Evolutionary conservation across 2,888 invertebrate genomes (phyloP).

Genomic region (Diplolepis rosae): DNA sequence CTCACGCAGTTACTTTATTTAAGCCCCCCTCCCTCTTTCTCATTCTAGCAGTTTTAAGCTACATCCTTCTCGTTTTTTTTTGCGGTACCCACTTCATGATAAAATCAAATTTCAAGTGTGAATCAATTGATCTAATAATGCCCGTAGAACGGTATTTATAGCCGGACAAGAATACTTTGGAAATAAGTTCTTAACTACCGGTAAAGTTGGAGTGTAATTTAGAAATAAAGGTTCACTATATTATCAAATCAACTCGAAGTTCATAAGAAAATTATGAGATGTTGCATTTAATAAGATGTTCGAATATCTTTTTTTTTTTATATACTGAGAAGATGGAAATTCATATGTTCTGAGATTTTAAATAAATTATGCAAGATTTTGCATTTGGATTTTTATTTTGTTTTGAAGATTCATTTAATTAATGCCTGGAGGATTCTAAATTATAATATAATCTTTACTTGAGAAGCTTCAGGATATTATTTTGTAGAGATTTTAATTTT

Average conservation of each 20-base stretch:
- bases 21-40: neutral
- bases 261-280: too few species aligned
- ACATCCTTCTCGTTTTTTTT: neutral
- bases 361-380: too few species aligned
- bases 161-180: neutral
- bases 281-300: too few species aligned
- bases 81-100: slow-evolving; percentile 40
- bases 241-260: neutral
- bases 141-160: neutral
- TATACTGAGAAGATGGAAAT: too few species aligned
- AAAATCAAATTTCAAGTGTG: slow-evolving; percentile 41
- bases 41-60: neutral
- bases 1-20: neutral
- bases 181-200: neutral
- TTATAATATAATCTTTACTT: too few species aligned
- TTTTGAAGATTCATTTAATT: too few species aligned
- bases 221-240: neutral
- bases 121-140: slow-evolving; percentile 25
- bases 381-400: too few species aligned
- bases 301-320: too few species aligned
- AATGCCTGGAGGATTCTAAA: too few species aligned
- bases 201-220: neutral
- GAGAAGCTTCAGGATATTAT: too few species aligned
- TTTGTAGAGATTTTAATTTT: too few species aligned
- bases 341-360: too few species aligned